Evolutionary conservation across 2,888 invertebrate species (phyloP), one percentile per base, ranked within the genome.

Genomic region (Drosophila stalkeri): DNA sequence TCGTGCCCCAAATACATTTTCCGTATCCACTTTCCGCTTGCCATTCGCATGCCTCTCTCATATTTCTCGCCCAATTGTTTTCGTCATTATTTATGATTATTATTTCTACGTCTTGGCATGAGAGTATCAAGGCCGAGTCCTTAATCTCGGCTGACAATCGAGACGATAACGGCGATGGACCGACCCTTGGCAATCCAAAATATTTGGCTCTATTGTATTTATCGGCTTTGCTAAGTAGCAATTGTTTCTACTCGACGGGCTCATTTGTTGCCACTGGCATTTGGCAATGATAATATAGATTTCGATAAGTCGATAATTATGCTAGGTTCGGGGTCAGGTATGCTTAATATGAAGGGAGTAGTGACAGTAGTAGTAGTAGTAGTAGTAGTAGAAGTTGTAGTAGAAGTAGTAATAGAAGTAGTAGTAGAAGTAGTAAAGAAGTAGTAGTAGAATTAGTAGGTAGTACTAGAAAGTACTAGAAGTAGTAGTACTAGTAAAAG

Each of bases 11-110:
- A 35, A 55, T 55, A 43, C 43, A 23, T 56, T 56, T 56, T 41
- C 56, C 43, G 27, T 16, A 23, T 39, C 43, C 43, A 31, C 56
- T 39, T 39, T 55, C 46, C 46, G 35, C 18, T 44, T 23, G 9
- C 18, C 27, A 55, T 46, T 43, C 52, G 41, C 54, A 67, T 73
- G 68, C 18, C 61, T 37, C 56, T 59, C 62, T 43, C 63, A 64
- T 72, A 77, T 55, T 73, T 67, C 18, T 44, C 54, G 64, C 20
- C 52, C 69, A 73, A 77, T 64, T 77, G 78, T 79, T 74, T 60
- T 60, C 27, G 55, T 41, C 52, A 57, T 51, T 75, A 66, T 79
- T 78, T 79, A 75, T 61, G 70, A 51, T 65, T 75, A 51, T 73
- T 51, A 51, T 33, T 51, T 33, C 49, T 33, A 62, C 55, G 54